A percentile compares a stretch with the other conserved stretches of the same genome.
Evolutionary conservation across 35 echinoderm and acorn worm genomes (phyloP).

Genomic region (Holothuria glaberrima): DNA sequence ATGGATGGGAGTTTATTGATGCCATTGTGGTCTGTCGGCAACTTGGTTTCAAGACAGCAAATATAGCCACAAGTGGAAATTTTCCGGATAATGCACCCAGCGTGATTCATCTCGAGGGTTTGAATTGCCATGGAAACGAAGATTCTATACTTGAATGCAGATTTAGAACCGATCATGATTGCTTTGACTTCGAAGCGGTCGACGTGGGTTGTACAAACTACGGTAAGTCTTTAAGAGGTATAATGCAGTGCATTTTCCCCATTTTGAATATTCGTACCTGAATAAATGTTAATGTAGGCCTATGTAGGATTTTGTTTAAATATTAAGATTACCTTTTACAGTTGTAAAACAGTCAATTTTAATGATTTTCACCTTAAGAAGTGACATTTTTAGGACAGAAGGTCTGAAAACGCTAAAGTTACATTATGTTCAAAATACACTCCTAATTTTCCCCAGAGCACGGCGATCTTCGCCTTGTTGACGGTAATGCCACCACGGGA

Average conservation of each 20-base stretch:
- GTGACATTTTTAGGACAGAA: no score
- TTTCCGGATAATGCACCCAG: background rate
- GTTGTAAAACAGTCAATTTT: no score
- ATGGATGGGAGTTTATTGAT: constrained; percentile 40
- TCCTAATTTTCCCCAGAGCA: no score
- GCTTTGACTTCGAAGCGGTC: background rate
- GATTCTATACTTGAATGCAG: background rate
- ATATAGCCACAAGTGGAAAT: background rate
- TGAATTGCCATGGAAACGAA: background rate
- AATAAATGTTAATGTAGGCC: no score
- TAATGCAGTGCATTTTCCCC: background rate
- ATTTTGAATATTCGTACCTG: background rate
- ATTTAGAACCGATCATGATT: background rate
- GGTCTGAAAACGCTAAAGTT: no score
- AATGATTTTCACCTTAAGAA: no score
- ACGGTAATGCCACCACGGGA: constrained; percentile 36
- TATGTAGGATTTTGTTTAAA: no score
- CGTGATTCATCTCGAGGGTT: background rate
- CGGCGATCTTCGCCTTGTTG: constrained; percentile 40
- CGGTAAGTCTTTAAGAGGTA: background rate
- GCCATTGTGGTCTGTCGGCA: constrained; percentile 43
- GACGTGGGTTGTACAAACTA: background rate
- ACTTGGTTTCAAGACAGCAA: background rate
- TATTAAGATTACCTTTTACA: background rate
- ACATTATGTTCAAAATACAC: no score